Base-by-base conservation (phyloP, 1,140 invertebrate genomes). In the Metopolophium dirhodum region DNA sequence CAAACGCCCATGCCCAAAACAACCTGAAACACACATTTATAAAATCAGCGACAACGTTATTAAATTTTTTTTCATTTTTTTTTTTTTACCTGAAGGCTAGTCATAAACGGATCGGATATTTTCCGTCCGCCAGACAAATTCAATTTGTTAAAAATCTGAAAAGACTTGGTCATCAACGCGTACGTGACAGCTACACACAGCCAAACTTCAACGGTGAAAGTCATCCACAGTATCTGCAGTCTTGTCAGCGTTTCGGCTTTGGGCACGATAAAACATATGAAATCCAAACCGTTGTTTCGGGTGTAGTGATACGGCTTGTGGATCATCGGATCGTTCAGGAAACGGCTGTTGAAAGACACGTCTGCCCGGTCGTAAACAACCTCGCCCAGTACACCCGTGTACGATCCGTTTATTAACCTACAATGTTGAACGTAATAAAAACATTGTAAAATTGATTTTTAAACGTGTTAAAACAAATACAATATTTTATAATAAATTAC, bases 201-300 rank as follows among this genome's bases (percentile, higher is more conserved):
- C 90, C 90, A 92, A 18, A 92, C 90, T 26, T 83, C 90, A 35
- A 92, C 22, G 30, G 68, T 92, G n/a, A 92, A 92, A 22, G 90
- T 92, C 35, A 51, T 92, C 90, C 90, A 92, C n/a, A 92, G 6
- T 14, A 92, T 92, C 6, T 92, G 68, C 8, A 92, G 23, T 51
- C 30, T 92, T 9, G 90, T 51, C 68, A 83, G 23, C 9, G 68
- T 4, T 26, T 82, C 11, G 45, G 90, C 61, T 14, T 23, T 47
- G 1, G 90, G 90, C 45, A 83, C 90, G 6, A 92, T 45, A n/a
- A 92, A 92, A 83, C 90, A 92, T 77, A 92, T 92, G n/a, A 8
- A 92, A 23, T 92, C 90, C n/a, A 92, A 41, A 14, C 47, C 68
- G n/a, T 77, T 49, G 3, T 22, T 37, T 0, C 4, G 35, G 30